A percentile compares a stretch with the other conserved stretches of the same genome.
These are phyloP conservation scores for Lithobates sylvaticus DNA, from an alignment of 2,797 vertebrate genomes.

Conservation along the genomic window DNA sequence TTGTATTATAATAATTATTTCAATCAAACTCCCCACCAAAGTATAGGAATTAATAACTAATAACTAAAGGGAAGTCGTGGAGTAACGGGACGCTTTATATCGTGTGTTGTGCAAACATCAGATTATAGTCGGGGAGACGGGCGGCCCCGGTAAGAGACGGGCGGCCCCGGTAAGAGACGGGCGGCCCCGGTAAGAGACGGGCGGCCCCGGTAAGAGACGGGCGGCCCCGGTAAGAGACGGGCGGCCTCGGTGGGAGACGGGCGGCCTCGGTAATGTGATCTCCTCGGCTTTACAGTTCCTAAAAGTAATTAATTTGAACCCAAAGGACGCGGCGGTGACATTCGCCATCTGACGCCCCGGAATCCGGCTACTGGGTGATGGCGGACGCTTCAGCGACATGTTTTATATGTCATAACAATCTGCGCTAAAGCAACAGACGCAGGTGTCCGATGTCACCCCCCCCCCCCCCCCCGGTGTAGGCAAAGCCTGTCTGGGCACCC, in stretches of 20 bases:
- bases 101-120: slow-evolving; percentile 34
- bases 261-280: slow-evolving; percentile 33
- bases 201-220: slow-evolving; percentile 19
- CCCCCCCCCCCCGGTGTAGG: neutral
- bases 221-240: slow-evolving; percentile 19
- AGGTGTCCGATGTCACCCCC: slow-evolving; percentile 45
- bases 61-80: too few species aligned
- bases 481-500: slow-evolving; percentile 8
- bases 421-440: neutral
- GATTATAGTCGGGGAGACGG: slow-evolving; percentile 10
- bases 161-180: slow-evolving; percentile 19
- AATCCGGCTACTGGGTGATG: slow-evolving; percentile 25
- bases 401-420: slow-evolving; percentile 53
- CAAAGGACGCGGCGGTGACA: slow-evolving; percentile 29
- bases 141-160: slow-evolving; percentile 19
- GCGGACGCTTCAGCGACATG: neutral
- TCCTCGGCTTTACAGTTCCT: neutral
- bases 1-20: too few species aligned
- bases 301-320: slow-evolving; percentile 37
- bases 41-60: too few species aligned
- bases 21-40: too few species aligned
- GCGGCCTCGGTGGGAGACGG: slow-evolving; percentile 4
- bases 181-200: slow-evolving; percentile 19
- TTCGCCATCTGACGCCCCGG: slow-evolving; percentile 21
- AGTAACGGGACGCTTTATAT: too few species aligned